These are phyloP conservation scores for Palythoa caribaeorum DNA, from an alignment of 92 coral and sea anemone species.

Conservation along the genomic window DNA sequence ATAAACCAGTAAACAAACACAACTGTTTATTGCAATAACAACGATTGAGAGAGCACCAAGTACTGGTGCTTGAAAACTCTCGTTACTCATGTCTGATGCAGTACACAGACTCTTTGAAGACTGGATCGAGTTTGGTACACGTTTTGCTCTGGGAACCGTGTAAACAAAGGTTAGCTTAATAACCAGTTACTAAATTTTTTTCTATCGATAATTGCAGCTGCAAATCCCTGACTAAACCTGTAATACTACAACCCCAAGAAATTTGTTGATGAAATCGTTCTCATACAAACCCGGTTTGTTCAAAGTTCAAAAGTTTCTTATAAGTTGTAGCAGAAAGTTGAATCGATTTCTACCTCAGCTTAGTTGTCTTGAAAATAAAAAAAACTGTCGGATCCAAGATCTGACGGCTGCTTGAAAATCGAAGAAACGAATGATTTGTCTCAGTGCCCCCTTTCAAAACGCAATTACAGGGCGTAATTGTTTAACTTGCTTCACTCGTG, in stretches of 20 bases:
- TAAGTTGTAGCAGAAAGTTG: background rate
- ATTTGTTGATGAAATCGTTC: no score
- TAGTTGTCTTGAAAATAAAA: background rate
- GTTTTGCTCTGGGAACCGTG: no score
- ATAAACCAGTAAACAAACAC: constrained; percentile 25
- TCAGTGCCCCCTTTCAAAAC: background rate
- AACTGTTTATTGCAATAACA: constrained; percentile 32
- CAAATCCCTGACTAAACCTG: background rate
- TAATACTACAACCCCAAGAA: background rate
- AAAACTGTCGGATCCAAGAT: background rate
- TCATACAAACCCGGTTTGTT: no score
- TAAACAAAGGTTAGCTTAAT: background rate
- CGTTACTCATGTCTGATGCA: background rate
- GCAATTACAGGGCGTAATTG: background rate
- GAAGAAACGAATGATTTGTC: background rate
- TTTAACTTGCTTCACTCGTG: background rate
- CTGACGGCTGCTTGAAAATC: background rate
- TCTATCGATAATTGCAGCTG: background rate
- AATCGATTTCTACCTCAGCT: background rate
- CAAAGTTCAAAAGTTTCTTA: no score
- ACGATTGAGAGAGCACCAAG: constrained; percentile 17
- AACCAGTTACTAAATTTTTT: background rate
- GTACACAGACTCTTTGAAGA: background rate
- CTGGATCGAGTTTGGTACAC: background rate
- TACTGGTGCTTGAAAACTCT: background rate